Base-by-base conservation (phyloP, 1,140 invertebrate species). In the Sycobia sp. region DNA sequence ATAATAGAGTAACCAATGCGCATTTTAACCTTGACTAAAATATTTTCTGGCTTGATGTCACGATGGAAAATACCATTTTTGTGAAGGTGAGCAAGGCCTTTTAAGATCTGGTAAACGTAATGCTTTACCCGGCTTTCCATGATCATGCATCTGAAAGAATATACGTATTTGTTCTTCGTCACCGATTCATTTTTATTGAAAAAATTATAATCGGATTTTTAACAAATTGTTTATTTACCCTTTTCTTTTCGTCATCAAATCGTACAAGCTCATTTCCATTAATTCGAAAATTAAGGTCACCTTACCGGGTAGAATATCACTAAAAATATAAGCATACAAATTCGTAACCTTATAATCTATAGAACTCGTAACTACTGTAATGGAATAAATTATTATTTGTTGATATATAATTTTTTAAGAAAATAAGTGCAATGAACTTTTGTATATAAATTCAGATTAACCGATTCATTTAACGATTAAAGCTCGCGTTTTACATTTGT, bases 11-110 rank as follows among this genome's bases (percentile, higher is more conserved):
- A 32, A 32, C 5, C 29, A 11, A 32, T 32, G n/a, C 16, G n/a
- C n/a, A n/a, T n/a, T n/a, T n/a, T 4, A 51, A 84, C 78, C 72
- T 84, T 85, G 0, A 88, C 70, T 55, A 89, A 73, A 67, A 90
- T 87, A 75, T 90, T 90, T 78, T 90, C 89, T 13, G 89, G 89
- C 76, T 90, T 90, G 7, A 90, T 85, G 73, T 90, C 88, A 39
- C 87, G 71, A 76, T 89, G 88, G 73, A 90, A 89, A 34, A 89
- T 82, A 5, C 86, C 87, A 76, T 87, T 75, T 70, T 80, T 84
- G 62, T 89, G 84, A 22, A 88, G 73, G 71, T 85, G 83, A 27
- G 82, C 76, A 5, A 86, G 57, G 11, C 84, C 85, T 71, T 81
- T 80, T 5, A 86, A 69, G n/a, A 87, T 66, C 70, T 89, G 87